Evolutionary conservation across 2,888 invertebrate genomes (phyloP), one percentile per base, ranked within the genome.

Genomic region (Drosophila atripex): DNA sequence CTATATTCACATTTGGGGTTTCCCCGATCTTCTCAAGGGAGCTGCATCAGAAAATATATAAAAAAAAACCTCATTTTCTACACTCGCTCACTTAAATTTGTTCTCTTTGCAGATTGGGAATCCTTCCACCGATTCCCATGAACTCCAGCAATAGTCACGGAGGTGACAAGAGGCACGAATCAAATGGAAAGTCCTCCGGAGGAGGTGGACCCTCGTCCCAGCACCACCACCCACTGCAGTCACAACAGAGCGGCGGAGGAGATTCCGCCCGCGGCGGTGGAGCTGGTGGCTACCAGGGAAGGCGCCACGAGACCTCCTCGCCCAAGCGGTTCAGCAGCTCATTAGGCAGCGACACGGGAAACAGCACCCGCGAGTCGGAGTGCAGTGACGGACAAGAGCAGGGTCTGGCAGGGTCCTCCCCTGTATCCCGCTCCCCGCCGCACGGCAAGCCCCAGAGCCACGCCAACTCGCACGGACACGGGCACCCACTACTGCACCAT

Each of bases 311-410:
- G 60, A 80, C 90, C 28, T 90, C 91, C 2, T 90, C 91, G 2
- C 90, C 91, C 8, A 93, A 91, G 90, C 92, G 88, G 78, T 94
- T 95, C 75, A 95, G 95, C 83, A 95, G 95, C 11, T 95, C 95
- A 0, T 91, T 96, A 53, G 95, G 96, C 8, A 95, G 95, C 78
- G 96, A 95, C 86, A 94, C 95, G 0, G 95, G 95, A 41, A 93
- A 93, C 84, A 92, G 95, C 82, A 94, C 95, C 78, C 93, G 95
- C 46, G 94, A 95, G 88, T 94, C 94, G 7, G 94, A 95, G 84
- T 94, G 94, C 88, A 94, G 94, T 77, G 94, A 95, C n/a, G 35
- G 35, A 7, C 35, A 35, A 90, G 95, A 95, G 86, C 92, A 94
- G 21, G 73, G 73, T 21, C 28, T 76, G 35, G 87, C 86, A 2